These are phyloP conservation scores for Dipodomys ordii DNA, from an alignment of 2,113 vertebrate genomes.

Conservation along the genomic window DNA sequence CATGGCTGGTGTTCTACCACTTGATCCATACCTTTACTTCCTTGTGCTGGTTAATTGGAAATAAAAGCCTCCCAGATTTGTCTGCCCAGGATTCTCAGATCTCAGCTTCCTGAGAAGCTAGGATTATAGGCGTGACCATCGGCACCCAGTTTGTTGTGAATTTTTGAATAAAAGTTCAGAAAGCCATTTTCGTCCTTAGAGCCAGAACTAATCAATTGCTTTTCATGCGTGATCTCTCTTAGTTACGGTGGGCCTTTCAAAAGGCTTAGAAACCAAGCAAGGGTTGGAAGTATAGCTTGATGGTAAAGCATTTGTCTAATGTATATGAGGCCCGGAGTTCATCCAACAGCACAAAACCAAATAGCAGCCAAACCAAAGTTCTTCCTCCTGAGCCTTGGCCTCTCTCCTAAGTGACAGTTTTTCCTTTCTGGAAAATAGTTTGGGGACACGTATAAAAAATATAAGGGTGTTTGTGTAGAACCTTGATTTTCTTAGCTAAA, in stretches of 20 bases:
- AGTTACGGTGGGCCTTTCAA: background rate
- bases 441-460: background rate
- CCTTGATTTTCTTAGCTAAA: background rate
- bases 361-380: background rate
- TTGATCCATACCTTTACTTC: no score
- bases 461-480: background rate
- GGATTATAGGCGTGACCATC: no score
- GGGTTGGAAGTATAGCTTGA: background rate
- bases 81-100: no score
- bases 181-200: background rate
- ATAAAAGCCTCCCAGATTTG: no score
- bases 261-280: background rate
- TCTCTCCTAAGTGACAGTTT: background rate
- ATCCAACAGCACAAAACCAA: background rate
- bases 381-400: background rate
- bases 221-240: conserved; percentile 1
- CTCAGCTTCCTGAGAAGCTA: no score
- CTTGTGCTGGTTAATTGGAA: no score
- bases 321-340: background rate
- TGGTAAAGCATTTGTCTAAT: background rate
- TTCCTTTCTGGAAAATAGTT: background rate
- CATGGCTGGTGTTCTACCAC: no score
- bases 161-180: background rate
- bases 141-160: background rate
- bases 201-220: background rate